These are phyloP conservation scores for Teinopalpus imperialis DNA, from an alignment of 2,888 invertebrate genomes.

Conservation along the genomic window DNA sequence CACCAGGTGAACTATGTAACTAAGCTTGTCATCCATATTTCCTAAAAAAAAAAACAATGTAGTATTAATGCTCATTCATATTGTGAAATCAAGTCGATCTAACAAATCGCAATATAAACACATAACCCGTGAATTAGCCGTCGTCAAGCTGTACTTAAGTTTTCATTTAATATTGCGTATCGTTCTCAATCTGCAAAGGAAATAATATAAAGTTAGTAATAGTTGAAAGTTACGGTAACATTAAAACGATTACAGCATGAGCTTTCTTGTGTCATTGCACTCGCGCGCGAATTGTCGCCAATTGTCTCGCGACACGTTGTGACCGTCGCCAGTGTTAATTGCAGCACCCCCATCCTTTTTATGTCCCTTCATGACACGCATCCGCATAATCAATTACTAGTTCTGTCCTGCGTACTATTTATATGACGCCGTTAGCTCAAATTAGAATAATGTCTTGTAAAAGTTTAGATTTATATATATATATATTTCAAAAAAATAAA, in stretches of 20 bases:
- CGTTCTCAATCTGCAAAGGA: conserved; percentile 6
- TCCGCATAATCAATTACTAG: conserved; percentile 22
- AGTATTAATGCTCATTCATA: no score
- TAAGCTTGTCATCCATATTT: no score
- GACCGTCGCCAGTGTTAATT: conserved; percentile 61
- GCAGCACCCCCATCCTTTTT: conserved; percentile 51
- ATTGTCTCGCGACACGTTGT: conserved; percentile 56
- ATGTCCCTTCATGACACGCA: conserved; percentile 49
- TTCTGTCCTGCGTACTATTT: not conserved
- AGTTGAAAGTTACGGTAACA: conserved; percentile 6
- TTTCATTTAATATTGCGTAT: conserved; percentile 11
- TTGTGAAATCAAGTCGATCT: conserved; percentile 15
- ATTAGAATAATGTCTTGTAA: no score
- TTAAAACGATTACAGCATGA: conserved; percentile 17
- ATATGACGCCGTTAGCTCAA: no score
- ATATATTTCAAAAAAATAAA: no score
- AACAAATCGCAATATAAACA: conserved; percentile 1
- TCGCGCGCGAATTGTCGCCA: conserved; percentile 61
- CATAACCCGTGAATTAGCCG: conserved; percentile 11
- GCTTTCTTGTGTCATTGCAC: conserved; percentile 51
- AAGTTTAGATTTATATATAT: no score
- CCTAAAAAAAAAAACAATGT: no score
- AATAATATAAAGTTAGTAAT: conserved; percentile 7
- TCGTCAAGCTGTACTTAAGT: conserved; percentile 11
- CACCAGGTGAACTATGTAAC: no score